Conservation (phyloP, 2,888 invertebrate species). For the Synergus itoensis region DNA sequence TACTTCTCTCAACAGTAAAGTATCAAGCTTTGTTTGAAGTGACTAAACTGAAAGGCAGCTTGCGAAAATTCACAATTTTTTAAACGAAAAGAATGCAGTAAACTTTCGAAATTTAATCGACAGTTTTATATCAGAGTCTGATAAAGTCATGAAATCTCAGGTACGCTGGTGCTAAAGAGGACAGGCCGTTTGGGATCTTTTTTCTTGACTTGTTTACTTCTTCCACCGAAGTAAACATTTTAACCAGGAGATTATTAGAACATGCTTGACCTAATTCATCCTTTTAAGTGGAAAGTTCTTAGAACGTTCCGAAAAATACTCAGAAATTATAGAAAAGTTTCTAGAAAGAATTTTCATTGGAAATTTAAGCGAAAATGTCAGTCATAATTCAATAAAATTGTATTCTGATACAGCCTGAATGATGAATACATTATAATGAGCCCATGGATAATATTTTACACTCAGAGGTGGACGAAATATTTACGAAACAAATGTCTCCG, state of each 20-base stretch:
- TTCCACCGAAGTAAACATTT: constrained; percentile 17
- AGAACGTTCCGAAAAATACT: neutral
- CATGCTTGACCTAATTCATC: constrained; percentile 27
- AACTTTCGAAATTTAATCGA: neutral
- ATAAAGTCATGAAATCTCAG: neutral
- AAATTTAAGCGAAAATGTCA: neutral
- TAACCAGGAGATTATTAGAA: constrained; percentile 11
- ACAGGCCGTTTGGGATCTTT: neutral
- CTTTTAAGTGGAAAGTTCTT: neutral
- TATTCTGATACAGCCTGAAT: neutral
- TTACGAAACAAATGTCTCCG: neutral
- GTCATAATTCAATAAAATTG: neutral
- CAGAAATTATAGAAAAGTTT: neutral
- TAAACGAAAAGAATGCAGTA: neutral
- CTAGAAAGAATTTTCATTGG: neutral
- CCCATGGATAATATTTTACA: neutral
- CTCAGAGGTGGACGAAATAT: neutral
- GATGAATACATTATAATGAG: neutral
- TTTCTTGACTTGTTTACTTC: constrained; percentile 18
- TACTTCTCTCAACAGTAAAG: neutral
- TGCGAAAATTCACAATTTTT: neutral
- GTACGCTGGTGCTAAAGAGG: neutral
- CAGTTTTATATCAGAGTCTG: neutral
- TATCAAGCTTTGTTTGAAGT: neutral
- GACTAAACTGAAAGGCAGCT: neutral